Evolutionary conservation across 92 coral and sea anemone species (phyloP).

Genomic region (Pocillopora meandrina): DNA sequence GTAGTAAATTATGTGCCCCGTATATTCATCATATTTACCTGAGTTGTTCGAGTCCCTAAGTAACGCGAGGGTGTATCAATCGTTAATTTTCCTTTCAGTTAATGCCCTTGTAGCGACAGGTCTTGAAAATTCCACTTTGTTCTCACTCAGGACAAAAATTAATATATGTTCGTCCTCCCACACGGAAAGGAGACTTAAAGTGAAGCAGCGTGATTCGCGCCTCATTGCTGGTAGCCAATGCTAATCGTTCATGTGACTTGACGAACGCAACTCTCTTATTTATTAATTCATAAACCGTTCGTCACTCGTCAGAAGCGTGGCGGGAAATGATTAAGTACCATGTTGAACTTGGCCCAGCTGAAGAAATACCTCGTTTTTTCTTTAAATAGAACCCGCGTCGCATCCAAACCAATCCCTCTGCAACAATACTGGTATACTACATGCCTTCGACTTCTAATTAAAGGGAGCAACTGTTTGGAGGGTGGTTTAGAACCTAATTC

Average conservation of each 20-base stretch:
- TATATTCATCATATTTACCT: not conserved
- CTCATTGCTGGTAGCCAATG: slow-evolving; percentile 4
- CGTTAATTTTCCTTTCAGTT: not conserved
- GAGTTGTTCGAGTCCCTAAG: not conserved
- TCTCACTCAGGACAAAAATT: not conserved
- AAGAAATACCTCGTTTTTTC: not conserved
- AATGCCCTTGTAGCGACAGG: not conserved
- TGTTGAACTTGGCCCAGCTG: not conserved
- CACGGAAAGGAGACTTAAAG: not conserved
- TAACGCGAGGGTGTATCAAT: not conserved
- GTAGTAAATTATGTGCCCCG: not conserved
- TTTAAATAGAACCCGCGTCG: not conserved
- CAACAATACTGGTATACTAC: too few species aligned
- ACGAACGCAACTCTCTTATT: not conserved
- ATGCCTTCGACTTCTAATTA: too few species aligned
- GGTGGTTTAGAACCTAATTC: not conserved
- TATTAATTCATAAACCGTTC: slow-evolving; percentile 35
- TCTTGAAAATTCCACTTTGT: not conserved
- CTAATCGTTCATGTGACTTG: not conserved
- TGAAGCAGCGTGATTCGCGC: not conserved
- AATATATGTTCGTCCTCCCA: not conserved
- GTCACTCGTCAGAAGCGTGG: slow-evolving; percentile 33
- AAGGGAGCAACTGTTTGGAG: too few species aligned
- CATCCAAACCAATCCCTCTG: too few species aligned
- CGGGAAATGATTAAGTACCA: not conserved